These are phyloP conservation scores for Acanthiza pusilla DNA, from an alignment of 2,797 vertebrate genomes.

Conservation along the genomic window DNA sequence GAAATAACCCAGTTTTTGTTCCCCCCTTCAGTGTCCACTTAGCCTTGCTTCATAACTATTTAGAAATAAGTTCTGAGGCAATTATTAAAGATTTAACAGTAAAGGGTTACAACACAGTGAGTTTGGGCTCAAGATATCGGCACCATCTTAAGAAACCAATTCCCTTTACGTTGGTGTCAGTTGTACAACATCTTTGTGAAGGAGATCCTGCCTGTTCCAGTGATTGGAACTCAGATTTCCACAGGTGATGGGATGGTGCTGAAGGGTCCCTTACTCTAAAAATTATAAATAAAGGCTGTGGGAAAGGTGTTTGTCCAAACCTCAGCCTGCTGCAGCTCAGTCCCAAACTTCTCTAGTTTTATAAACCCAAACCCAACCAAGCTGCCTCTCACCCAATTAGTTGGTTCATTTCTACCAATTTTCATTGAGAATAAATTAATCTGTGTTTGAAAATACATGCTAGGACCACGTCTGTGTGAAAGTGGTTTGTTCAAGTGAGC, in stretches of 20 bases:
- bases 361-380: not conserved
- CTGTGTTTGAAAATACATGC: rapidly evolving
- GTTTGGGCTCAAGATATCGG: not conserved
- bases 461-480: rapidly evolving
- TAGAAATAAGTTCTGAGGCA: not conserved
- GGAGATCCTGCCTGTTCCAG: not conserved
- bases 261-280: not conserved
- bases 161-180: not conserved
- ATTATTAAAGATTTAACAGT: not conserved
- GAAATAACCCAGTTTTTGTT: not conserved
- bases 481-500: not conserved
- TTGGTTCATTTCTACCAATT: not conserved
- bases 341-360: not conserved
- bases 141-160: not conserved
- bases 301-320: not conserved
- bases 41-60: not conserved
- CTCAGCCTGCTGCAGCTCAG: not conserved
- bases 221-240: not conserved
- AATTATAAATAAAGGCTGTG: not conserved
- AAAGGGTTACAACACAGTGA: not conserved
- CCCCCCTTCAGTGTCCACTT: not conserved
- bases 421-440: not conserved
- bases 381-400: rapidly evolving
- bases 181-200: no score
- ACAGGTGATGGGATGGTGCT: not conserved